Percentiles rank a stretch among this genome's conserved stretches.
Evolutionary conservation across 1,140 invertebrate genomes (phyloP).

Genomic region (Popillia japonica): DNA sequence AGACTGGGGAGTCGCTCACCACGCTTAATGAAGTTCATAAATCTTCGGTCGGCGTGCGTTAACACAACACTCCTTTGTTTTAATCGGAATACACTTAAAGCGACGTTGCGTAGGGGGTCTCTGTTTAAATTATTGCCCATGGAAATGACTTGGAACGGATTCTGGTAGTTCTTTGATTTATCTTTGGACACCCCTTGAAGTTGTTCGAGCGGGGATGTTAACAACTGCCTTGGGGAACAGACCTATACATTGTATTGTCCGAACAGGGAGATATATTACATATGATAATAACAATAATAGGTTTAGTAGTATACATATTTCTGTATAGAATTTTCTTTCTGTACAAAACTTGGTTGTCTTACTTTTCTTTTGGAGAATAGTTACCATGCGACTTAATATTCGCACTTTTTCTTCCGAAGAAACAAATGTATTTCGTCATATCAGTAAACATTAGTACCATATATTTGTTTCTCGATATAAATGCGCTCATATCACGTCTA

Average conservation of each 20-base stretch:
- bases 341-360: too few relatives aligned
- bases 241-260: too few relatives aligned
- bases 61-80: neutral
- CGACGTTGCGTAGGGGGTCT: neutral
- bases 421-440: neutral
- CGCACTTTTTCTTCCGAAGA: neutral
- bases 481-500: neutral
- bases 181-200: too few relatives aligned
- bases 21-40: slow-evolving; percentile 1
- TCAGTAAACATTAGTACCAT: neutral
- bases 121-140: neutral
- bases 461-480: slow-evolving; percentile 11
- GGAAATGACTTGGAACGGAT: neutral
- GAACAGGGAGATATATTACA: too few relatives aligned
- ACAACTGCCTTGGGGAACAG: too few relatives aligned
- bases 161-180: neutral
- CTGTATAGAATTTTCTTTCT: too few relatives aligned
- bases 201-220: too few relatives aligned
- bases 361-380: too few relatives aligned
- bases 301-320: too few relatives aligned
- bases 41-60: neutral
- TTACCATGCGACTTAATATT: neutral
- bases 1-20: too few relatives aligned
- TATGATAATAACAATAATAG: too few relatives aligned
- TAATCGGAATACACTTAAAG: neutral